Percentiles rank a stretch among this genome's conserved stretches.
Evolutionary conservation across 2,113 vertebrate genomes (phyloP).

Genomic region (Ciconia maguari): DNA sequence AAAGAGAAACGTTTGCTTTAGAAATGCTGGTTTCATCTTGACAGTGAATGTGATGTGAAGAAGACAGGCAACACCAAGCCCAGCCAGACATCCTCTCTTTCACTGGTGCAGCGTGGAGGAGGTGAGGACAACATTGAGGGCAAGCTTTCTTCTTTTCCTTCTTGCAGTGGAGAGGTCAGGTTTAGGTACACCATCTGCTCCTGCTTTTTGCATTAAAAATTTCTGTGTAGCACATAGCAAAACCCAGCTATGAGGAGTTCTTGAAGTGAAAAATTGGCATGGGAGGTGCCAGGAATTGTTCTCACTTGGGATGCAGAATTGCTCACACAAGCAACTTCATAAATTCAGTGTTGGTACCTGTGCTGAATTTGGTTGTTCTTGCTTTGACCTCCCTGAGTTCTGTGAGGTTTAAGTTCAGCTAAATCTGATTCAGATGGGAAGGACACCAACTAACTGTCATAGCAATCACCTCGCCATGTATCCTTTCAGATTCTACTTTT

Average conservation of each 20-base stretch:
- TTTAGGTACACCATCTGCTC: constrained; percentile 17
- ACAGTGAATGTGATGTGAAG: background rate
- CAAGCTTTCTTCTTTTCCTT: background rate
- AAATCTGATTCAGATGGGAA: background rate
- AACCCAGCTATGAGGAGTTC: background rate
- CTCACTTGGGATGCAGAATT: constrained; percentile 17
- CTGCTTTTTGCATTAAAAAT: background rate
- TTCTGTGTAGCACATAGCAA: background rate
- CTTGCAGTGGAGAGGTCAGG: background rate
- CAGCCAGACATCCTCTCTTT: background rate
- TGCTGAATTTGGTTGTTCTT: background rate
- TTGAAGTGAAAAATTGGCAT: background rate
- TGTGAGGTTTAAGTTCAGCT: background rate
- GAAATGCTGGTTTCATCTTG: background rate
- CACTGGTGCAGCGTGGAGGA: background rate
- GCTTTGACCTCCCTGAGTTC: background rate
- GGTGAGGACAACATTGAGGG: background rate
- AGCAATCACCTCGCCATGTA: background rate
- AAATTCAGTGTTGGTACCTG: background rate
- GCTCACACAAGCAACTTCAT: background rate
- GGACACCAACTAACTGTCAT: background rate
- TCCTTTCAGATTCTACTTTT: background rate
- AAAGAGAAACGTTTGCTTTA: background rate
- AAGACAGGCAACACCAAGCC: background rate
- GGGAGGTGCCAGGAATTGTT: constrained; percentile 37